Base-by-base conservation (phyloP, 2,797 vertebrate species). In the Tapera naevia region DNA sequence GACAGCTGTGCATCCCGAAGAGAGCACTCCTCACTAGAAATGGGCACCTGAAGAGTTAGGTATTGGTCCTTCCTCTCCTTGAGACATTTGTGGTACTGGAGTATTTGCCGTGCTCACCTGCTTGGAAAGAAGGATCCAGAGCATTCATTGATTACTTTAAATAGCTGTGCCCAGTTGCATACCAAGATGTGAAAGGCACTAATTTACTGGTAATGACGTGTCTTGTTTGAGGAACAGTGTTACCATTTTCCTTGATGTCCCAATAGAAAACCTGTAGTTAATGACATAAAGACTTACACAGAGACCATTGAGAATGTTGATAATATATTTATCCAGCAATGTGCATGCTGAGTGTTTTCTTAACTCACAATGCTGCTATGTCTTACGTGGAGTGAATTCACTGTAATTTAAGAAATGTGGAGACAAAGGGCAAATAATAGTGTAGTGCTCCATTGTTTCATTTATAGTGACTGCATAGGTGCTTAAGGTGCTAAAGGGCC, bases 251-350 rank as follows among this genome's bases (percentile, higher is more conserved):
- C 33, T 60, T 61, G 37, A 32, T 16, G 12, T 54, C 89, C 12
- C 41, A 17, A 43, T 53, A 58, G 41, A 74, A 89, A 87, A 43
- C 1, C 2, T 61, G 33, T 67, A 73, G 80, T 74, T 21, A 51
- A n/a, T 46, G 73, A 85, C 83, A 43, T 2, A 56, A 9, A 83
- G n/a, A 41, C 21, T 75, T 86, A 18, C 33, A 50, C 23, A n/a
- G 61, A 89, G 37, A 72, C 12, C 14, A 33, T 0, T 35, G 32
- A 67, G 22, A 78, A 24, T 80, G 81, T 89, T 92, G 65, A 87
- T 82, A 95, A 94, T 91, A 96, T 96, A 95, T 94, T 93, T 61
- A 74, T 84, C n/a, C 60, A 72, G 74, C 88, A 95, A 93, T 82
- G 76, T 13, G n/a, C 45, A 53, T 28, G 35, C 51, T 60, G 70